phyloP scores from a whole-genome alignment of 1,140 invertebrate genomes.

The Bacillus rossius region DNA sequence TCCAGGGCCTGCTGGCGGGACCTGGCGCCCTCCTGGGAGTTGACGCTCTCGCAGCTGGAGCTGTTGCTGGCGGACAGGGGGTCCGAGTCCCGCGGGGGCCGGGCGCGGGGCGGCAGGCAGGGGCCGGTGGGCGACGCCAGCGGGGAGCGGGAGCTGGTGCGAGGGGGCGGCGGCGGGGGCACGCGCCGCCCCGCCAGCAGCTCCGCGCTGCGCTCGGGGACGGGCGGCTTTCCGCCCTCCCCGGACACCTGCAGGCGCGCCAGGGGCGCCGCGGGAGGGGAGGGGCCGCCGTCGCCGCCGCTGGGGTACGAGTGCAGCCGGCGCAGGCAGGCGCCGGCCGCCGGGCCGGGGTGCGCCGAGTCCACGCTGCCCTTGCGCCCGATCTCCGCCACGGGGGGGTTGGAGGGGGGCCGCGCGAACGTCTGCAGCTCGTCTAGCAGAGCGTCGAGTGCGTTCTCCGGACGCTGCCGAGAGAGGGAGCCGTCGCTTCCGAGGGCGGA shows the following conservation, averaged over 20 bases:
- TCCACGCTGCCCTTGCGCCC: slow-evolving; percentile 52
- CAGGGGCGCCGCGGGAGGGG: slow-evolving; percentile 45
- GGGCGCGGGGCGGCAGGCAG: slow-evolving; percentile 46
- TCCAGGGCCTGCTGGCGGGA: slow-evolving; percentile 71
- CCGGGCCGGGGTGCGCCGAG: slow-evolving; percentile 32
- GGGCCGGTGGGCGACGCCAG: slow-evolving; percentile 71
- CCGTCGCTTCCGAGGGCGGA: slow-evolving; percentile 47
- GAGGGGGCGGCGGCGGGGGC: slow-evolving; percentile 79
- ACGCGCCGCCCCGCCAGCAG: slow-evolving; percentile 62
- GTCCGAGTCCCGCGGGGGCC: slow-evolving; percentile 16
- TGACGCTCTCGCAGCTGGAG: slow-evolving; percentile 69
- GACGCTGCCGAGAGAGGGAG: slow-evolving; percentile 57
- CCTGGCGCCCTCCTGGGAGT: slow-evolving; percentile 60
- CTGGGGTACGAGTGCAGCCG: slow-evolving; percentile 69
- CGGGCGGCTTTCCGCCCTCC: slow-evolving; percentile 52
- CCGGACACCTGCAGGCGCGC: slow-evolving; percentile 15
- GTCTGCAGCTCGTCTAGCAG: slow-evolving; percentile 89
- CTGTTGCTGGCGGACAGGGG: slow-evolving; percentile 52
- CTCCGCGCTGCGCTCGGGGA: slow-evolving; percentile 71
- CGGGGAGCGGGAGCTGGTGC: slow-evolving; percentile 74
- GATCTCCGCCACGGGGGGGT: slow-evolving; percentile 41
- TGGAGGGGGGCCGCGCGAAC: slow-evolving; percentile 59
- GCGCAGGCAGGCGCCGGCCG: slow-evolving; percentile 45
- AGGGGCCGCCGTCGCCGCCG: slow-evolving; percentile 57
- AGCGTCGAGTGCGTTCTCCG: slow-evolving; percentile 93